A percentile compares a stretch with the other conserved stretches of the same genome.
phyloP scores from a whole-genome alignment of 1,140 invertebrate genomes.

The Phthorimaea operculella region DNA sequence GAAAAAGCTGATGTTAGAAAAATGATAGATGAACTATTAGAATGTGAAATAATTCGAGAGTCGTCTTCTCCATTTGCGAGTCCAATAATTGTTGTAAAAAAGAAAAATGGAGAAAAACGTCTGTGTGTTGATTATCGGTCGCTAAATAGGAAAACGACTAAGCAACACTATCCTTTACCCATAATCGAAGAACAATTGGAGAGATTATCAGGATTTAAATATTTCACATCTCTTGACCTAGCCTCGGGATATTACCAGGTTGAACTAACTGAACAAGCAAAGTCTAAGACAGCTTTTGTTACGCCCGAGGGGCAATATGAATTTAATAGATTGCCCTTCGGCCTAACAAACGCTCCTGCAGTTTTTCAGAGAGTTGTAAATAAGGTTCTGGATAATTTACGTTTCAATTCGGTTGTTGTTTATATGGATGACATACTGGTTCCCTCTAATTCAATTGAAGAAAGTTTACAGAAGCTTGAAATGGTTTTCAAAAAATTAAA shows the following conservation, averaged over 20 bases:
- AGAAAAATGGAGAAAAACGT: neutral
- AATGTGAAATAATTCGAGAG: neutral
- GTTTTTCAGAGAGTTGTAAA: neutral
- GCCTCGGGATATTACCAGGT: neutral
- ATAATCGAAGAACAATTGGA: slow-evolving; percentile 4
- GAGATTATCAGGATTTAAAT: neutral
- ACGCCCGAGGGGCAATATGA: neutral
- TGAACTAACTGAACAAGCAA: neutral
- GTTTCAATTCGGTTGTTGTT: neutral
- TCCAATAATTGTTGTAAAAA: neutral
- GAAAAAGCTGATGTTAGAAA: neutral
- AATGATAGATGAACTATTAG: neutral
- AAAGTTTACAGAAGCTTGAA: neutral
- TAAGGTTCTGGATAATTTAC: neutral
- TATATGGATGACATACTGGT: neutral
- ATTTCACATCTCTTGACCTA: slow-evolving; percentile 1
- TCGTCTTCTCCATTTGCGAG: neutral
- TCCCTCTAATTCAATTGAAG: neutral
- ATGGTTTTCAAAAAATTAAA: neutral
- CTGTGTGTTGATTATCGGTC: neutral
- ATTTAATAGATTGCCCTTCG: neutral
- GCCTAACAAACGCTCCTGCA: neutral
- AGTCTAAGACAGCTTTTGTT: neutral
- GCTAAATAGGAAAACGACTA: neutral
- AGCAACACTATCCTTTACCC: slow-evolving; percentile 1